Evolutionary conservation across 2,113 vertebrate species (phyloP).

Genomic region (Trematocara nigrifrons): DNA sequence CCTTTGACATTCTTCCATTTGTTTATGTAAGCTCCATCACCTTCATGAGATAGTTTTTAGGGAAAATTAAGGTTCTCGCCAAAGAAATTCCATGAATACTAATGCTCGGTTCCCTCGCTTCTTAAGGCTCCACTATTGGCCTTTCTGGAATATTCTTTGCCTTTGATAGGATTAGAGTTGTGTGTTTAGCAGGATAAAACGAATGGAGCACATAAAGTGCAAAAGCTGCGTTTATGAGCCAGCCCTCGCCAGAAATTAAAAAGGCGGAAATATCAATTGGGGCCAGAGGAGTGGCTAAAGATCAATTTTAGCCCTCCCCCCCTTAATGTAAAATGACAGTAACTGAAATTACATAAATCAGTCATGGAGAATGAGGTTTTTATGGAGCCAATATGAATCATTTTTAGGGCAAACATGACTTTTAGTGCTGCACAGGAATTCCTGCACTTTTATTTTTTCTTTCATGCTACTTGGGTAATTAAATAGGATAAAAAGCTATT

Average conservation of each 20-base stretch:
- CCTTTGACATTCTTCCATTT: background rate
- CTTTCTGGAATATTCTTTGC: constrained; percentile 50
- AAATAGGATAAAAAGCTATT: constrained; percentile 26
- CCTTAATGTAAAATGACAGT: constrained; percentile 33
- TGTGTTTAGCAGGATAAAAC: constrained; percentile 55
- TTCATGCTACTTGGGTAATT: constrained; percentile 2
- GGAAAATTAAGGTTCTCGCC: constrained; percentile 32
- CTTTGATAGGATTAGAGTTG: constrained; percentile 64
- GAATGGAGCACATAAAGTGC: constrained; percentile 47
- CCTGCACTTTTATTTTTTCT: background rate
- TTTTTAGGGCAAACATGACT: constrained; percentile 38
- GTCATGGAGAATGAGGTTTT: constrained; percentile 12
- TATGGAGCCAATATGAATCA: constrained; percentile 48
- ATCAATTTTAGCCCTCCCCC: constrained; percentile 38
- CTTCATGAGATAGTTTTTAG: constrained; percentile 12
- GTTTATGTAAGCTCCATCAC: background rate
- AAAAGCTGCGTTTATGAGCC: constrained; percentile 47
- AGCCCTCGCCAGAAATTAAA: constrained; percentile 41
- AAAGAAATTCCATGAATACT: constrained; percentile 58
- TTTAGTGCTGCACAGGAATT: constrained; percentile 19
- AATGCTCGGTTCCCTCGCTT: constrained; percentile 23
- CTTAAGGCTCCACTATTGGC: constrained; percentile 34
- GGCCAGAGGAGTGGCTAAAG: constrained; percentile 1
- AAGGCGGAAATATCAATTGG: constrained; percentile 43
- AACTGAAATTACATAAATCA: constrained; percentile 38